Evolutionary conservation across 2,113 vertebrate genomes (phyloP).

Genomic region (Sebastes schlegelii): DNA sequence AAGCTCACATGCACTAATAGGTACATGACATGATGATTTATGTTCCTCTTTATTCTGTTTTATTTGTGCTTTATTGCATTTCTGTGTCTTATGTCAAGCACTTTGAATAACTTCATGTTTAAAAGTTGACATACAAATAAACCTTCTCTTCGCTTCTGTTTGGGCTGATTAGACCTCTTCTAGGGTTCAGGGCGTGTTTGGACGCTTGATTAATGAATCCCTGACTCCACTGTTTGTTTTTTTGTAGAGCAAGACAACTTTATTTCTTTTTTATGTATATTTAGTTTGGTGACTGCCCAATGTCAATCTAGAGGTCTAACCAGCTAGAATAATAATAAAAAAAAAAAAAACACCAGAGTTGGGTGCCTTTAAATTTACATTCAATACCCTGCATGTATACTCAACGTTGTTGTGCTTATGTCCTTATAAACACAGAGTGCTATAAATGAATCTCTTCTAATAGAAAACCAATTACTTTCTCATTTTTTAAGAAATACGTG

Average conservation of each 20-base stretch:
- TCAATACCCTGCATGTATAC: slow-evolving; percentile 1
- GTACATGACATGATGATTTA: not conserved
- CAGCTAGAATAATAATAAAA: slow-evolving; percentile 9
- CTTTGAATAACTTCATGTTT: not conserved
- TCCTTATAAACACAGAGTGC: slow-evolving; percentile 8
- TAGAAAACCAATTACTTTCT: slow-evolving; percentile 41
- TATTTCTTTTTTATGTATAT: slow-evolving; percentile 10
- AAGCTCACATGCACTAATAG: too few relatives aligned
- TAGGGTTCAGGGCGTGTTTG: not conserved
- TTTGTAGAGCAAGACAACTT: not conserved
- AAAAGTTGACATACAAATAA: not conserved
- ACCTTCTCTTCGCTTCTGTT: not conserved
- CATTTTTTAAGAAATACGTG: not conserved
- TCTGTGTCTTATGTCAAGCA: not conserved
- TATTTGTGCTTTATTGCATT: not conserved
- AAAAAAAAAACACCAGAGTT: slow-evolving; percentile 1
- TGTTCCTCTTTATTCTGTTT: not conserved
- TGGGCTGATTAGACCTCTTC: not conserved
- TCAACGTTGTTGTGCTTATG: not conserved
- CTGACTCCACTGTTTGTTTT: slow-evolving; percentile 13
- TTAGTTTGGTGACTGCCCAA: not conserved
- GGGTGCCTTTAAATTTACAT: not conserved
- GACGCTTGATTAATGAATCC: slow-evolving; percentile 15
- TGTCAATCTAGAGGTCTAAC: slow-evolving; percentile 17
- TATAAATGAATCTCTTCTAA: slow-evolving; percentile 26